Evolutionary conservation across 1,140 invertebrate species (phyloP).

Genomic region (Drosophila lini): DNA sequence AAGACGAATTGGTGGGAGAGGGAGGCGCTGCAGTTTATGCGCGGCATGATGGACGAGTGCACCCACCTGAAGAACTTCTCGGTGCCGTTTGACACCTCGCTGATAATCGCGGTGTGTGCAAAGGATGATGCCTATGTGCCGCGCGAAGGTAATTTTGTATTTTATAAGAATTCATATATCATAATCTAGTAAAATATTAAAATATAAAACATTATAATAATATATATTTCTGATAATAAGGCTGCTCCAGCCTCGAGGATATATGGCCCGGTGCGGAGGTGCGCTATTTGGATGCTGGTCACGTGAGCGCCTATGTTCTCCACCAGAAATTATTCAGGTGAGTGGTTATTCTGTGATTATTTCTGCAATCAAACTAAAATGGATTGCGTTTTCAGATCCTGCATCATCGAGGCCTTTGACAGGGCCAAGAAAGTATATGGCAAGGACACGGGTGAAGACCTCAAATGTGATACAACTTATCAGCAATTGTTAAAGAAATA

Average conservation of each 20-base stretch:
- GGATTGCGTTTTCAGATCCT: conserved; percentile 85
- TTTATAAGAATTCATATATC: too few species aligned
- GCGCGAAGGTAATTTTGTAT: conserved; percentile 90
- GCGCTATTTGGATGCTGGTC: conserved; percentile 94
- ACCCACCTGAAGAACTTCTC: conserved; percentile 98
- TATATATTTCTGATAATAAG: too few species aligned
- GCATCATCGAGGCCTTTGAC: conserved; percentile 88
- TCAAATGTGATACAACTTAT: conserved; percentile 55
- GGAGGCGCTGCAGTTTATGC: conserved; percentile 97
- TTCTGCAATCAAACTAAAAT: neutral
- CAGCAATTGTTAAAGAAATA: conserved; percentile 63
- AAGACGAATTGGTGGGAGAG: conserved; percentile 88
- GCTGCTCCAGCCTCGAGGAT: conserved; percentile 91
- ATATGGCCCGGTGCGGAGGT: conserved; percentile 97
- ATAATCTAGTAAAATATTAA: too few species aligned
- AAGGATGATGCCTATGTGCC: conserved; percentile 97
- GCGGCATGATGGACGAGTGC: conserved; percentile 99
- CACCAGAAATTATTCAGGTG: conserved; percentile 95
- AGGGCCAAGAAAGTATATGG: conserved; percentile 86
- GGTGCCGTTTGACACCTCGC: conserved; percentile 91
- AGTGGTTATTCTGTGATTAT: neutral
- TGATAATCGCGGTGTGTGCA: conserved; percentile 94
- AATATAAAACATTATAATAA: too few species aligned
- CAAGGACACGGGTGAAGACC: conserved; percentile 38
- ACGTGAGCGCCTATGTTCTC: conserved; percentile 95